Evolutionary conservation across 2,113 vertebrate genomes (phyloP).

Genomic region (Brienomyrus longianalis): DNA sequence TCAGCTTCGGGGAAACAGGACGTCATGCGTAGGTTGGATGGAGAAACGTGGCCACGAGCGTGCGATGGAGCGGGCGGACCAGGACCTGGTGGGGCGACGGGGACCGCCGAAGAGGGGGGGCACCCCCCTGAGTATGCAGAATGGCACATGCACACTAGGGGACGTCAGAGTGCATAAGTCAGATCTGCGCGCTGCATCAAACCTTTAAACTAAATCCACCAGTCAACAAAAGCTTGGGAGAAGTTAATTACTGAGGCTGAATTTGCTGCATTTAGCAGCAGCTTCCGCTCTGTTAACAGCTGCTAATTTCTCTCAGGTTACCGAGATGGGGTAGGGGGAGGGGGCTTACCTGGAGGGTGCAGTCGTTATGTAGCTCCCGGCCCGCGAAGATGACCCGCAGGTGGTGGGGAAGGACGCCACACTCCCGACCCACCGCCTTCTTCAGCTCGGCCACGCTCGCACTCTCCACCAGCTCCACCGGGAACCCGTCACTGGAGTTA

Average conservation of each 20-base stretch:
- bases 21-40: constrained; percentile 47
- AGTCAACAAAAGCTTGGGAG: background rate
- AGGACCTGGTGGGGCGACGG: background rate
- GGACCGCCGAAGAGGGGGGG: background rate
- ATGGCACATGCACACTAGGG: background rate
- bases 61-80: background rate
- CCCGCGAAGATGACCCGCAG: constrained; percentile 74
- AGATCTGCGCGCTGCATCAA: background rate
- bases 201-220: background rate
- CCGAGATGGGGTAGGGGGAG: constrained; percentile 15
- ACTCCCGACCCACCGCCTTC: constrained; percentile 69
- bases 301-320: background rate
- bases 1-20: constrained; percentile 56
- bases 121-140: no score
- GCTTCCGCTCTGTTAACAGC: background rate
- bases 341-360: constrained; percentile 69
- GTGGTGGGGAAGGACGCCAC: constrained; percentile 67
- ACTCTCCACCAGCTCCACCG: constrained; percentile 58
- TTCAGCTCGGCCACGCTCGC: constrained; percentile 71
- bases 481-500: constrained; percentile 73
- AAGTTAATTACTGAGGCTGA: background rate
- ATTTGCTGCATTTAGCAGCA: background rate
- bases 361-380: constrained; percentile 67
- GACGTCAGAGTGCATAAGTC: background rate
- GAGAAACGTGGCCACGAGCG: background rate